A percentile compares a stretch with the other conserved stretches of the same genome.
Conservation (phyloP, 2,797 vertebrate genomes). For the Rhabdomys pumilio region DNA sequence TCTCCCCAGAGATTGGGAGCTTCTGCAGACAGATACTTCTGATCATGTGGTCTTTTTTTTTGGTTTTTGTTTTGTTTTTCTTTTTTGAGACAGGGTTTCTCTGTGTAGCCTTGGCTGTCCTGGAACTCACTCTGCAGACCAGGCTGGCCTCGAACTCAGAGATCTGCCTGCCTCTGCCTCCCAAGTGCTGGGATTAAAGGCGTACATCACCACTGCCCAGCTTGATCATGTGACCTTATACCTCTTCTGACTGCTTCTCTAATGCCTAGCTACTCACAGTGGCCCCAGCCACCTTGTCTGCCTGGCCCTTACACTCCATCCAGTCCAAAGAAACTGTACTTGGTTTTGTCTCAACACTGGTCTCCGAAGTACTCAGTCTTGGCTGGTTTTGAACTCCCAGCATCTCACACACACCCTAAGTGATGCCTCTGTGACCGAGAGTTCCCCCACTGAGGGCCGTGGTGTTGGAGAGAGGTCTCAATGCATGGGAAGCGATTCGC, state of each 20-base stretch:
- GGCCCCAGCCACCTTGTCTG: background rate
- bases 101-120: too few species aligned
- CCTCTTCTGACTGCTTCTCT: background rate
- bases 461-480: background rate
- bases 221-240: background rate
- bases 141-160: too few species aligned
- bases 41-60: background rate
- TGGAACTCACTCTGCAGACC: too few species aligned
- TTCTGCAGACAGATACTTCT: background rate
- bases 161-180: too few species aligned
- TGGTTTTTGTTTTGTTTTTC: too few species aligned
- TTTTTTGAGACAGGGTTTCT: too few species aligned
- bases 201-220: too few species aligned
- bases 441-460: background rate
- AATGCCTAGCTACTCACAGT: background rate
- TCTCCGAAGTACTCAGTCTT: background rate
- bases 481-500: background rate
- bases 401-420: background rate
- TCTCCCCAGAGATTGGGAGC: background rate
- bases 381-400: background rate
- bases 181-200: too few species aligned
- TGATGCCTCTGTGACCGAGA: background rate
- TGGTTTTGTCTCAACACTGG: background rate
- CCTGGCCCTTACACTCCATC: background rate
- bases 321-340: background rate